Conservation (phyloP, 2,888 invertebrate genomes). For the Ecliptopera silaceata region DNA sequence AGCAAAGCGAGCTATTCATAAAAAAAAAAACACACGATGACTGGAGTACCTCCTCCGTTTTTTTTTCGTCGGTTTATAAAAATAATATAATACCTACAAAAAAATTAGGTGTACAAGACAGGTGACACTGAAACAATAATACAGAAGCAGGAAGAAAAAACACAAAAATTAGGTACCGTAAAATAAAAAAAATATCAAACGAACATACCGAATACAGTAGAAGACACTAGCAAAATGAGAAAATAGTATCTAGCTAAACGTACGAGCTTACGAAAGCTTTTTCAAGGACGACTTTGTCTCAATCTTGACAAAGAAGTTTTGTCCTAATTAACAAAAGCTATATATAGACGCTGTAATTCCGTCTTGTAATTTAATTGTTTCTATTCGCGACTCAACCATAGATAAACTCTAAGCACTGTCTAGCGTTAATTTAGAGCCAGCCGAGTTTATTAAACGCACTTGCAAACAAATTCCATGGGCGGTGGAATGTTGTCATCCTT, state of each 20-base stretch:
- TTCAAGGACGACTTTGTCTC: constrained; percentile 37
- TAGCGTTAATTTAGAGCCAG: constrained; percentile 66
- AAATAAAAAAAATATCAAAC: too few relatives aligned
- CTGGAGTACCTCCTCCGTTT: too few relatives aligned
- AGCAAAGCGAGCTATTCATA: too few relatives aligned
- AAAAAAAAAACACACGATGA: too few relatives aligned
- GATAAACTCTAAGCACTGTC: constrained; percentile 49
- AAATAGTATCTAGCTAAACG: not conserved
- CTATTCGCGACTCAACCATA: constrained; percentile 49
- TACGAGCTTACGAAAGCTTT: constrained; percentile 9
- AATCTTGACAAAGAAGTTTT: constrained; percentile 32
- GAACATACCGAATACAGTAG: too few relatives aligned
- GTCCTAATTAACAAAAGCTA: constrained; percentile 41
- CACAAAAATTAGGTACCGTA: too few relatives aligned
- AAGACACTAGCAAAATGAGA: too few relatives aligned
- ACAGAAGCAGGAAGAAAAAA: too few relatives aligned
- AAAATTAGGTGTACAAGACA: too few relatives aligned
- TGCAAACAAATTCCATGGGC: constrained; percentile 46
- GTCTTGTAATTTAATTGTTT: constrained; percentile 51
- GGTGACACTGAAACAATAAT: too few relatives aligned
- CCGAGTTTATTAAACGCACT: constrained; percentile 59
- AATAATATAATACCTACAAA: too few relatives aligned
- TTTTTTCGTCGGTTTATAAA: too few relatives aligned
- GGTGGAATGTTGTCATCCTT: constrained; percentile 27
- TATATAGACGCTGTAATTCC: constrained; percentile 49